Percentiles rank a stretch among this genome's conserved stretches.
Evolutionary conservation across 1,140 invertebrate genomes (phyloP).

Genomic region (Diabrotica undecimpunctata): DNA sequence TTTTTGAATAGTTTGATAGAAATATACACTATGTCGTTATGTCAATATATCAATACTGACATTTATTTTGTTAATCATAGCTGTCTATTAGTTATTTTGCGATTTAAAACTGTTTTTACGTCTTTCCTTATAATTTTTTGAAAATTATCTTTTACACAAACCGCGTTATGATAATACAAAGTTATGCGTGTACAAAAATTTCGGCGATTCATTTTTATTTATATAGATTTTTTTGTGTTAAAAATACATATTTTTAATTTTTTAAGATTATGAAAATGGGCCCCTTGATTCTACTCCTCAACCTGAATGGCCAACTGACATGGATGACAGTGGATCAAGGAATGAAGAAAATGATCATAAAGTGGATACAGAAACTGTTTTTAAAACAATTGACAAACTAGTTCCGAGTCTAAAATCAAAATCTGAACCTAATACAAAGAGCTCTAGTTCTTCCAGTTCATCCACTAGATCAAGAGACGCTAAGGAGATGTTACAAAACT

Average conservation of each 20-base stretch:
- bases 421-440: constrained; percentile 1
- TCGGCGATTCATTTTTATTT: no score
- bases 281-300: constrained; percentile 15
- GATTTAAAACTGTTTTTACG: no score
- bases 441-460: constrained; percentile 4
- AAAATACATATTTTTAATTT: background rate
- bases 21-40: no score
- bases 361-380: constrained; percentile 13
- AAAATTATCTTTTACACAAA: no score
- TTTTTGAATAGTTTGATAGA: no score
- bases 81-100: no score
- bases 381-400: constrained; percentile 27
- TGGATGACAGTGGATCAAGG: constrained; percentile 9
- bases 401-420: background rate
- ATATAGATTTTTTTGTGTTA: background rate
- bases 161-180: no score
- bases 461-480: constrained; percentile 13
- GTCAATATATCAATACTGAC: no score
- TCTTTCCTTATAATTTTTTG: no score
- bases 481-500: constrained; percentile 22
- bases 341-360: constrained; percentile 5
- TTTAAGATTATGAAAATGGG: background rate
- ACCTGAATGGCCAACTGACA: constrained; percentile 15
- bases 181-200: no score
- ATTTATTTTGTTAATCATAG: no score